A percentile compares a stretch with the other conserved stretches of the same genome.
phyloP scores from a whole-genome alignment of 2,113 vertebrate species.

The Corydoras maculifer region DNA sequence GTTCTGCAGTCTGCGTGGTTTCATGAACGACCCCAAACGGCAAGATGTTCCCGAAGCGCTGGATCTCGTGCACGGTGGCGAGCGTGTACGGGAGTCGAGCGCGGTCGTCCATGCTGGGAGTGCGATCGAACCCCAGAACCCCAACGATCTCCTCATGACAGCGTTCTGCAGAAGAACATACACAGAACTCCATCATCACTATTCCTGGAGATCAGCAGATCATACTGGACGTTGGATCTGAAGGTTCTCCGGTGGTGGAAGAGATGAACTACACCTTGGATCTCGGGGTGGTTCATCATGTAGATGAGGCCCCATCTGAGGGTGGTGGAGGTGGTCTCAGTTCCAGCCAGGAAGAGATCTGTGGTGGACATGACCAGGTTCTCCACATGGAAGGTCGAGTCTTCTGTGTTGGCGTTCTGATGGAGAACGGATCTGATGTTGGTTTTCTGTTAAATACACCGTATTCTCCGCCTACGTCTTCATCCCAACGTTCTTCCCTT shows the following conservation, averaged over 20 bases:
- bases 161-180: neutral
- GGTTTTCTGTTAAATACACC: neutral
- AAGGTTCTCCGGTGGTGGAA: neutral
- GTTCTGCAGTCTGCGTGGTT: constrained; percentile 15
- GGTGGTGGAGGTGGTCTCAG: constrained; percentile 59
- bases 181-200: neutral
- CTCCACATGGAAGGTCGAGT: constrained; percentile 58
- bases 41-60: constrained; percentile 30
- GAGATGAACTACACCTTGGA: constrained; percentile 41
- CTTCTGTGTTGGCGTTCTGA: constrained; percentile 49
- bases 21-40: constrained; percentile 14
- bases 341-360: constrained; percentile 66
- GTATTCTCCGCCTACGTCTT: neutral
- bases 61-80: constrained; percentile 43
- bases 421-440: neutral
- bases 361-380: constrained; percentile 58
- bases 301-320: constrained; percentile 63
- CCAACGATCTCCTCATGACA: constrained; percentile 32
- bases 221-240: no score
- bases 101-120: constrained; percentile 34
- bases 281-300: constrained; percentile 56
- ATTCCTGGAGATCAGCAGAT: no score
- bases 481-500: neutral
- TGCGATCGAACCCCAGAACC: constrained; percentile 31
- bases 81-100: constrained; percentile 27